A percentile compares a stretch with the other conserved stretches of the same genome.
Evolutionary conservation across 2,797 vertebrate species (phyloP).

Genomic region (Acrossocheilus fasciatus): DNA sequence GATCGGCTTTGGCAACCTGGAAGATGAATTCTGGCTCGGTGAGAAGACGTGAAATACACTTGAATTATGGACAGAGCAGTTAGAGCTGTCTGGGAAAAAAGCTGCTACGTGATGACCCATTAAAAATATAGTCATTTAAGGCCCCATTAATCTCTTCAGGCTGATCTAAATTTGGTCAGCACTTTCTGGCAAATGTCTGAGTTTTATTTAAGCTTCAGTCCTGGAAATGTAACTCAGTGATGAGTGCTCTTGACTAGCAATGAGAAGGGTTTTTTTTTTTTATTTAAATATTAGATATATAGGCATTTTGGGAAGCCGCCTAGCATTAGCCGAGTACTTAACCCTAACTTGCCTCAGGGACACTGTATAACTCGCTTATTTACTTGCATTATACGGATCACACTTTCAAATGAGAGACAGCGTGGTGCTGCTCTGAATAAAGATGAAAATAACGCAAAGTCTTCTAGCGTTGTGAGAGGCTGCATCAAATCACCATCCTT

Average conservation of each 20-base stretch:
- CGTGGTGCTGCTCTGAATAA: slow-evolving; percentile 20
- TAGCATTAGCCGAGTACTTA: not conserved
- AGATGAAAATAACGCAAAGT: slow-evolving; percentile 17
- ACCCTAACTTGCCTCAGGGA: slow-evolving; percentile 13
- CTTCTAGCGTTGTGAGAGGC: slow-evolving; percentile 2
- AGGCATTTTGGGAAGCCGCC: not conserved
- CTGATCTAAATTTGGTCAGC: slow-evolving; percentile 40
- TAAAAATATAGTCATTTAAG: not conserved
- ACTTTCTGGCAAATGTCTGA: slow-evolving; percentile 6
- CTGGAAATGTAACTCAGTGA: slow-evolving; percentile 2
- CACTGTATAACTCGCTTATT: not conserved
- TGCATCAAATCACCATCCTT: slow-evolving; percentile 1
- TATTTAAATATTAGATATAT: not conserved
- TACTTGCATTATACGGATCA: not conserved
- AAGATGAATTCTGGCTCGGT: slow-evolving; percentile 99
- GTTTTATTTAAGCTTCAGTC: slow-evolving; percentile 16
- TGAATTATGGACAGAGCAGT: slow-evolving; percentile 18
- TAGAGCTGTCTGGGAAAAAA: slow-evolving; percentile 16
- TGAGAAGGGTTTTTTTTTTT: not conserved
- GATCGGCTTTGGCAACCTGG: slow-evolving; percentile 93
- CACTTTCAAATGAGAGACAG: slow-evolving; percentile 7
- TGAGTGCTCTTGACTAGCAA: slow-evolving; percentile 30
- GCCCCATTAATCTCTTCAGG: slow-evolving; percentile 27
- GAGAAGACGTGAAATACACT: slow-evolving; percentile 59
- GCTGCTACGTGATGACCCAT: slow-evolving; percentile 8